Percentiles rank a stretch among this genome's conserved stretches.
Evolutionary conservation across 2,113 vertebrate genomes (phyloP).

Genomic region (Eretmochelys imbricata): DNA sequence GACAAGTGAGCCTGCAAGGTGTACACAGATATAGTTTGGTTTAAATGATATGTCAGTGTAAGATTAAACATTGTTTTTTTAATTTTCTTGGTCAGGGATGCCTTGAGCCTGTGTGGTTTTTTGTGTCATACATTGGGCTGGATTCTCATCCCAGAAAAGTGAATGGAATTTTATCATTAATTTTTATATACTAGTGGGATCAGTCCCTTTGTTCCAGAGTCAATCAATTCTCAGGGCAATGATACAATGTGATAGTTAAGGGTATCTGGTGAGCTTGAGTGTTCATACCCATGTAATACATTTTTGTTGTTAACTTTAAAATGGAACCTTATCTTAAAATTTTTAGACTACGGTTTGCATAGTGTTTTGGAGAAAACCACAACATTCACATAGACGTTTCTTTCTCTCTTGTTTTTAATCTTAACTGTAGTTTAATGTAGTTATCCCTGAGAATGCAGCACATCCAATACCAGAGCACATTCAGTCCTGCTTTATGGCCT

Average conservation of each 20-base stretch:
- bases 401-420: not conserved
- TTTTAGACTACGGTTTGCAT: not conserved
- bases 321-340: not conserved
- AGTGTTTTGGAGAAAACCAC: not conserved
- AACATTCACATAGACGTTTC: not conserved
- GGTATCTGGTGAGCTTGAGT: not conserved
- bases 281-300: not conserved
- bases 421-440: not conserved
- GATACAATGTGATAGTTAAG: not conserved
- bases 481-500: not conserved
- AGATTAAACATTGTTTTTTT: not conserved
- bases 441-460: not conserved
- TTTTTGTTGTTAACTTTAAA: not conserved
- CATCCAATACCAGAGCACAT: not conserved
- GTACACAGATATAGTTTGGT: not conserved
- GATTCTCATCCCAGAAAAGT: not conserved
- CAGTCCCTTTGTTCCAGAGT: not conserved
- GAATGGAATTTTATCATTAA: not conserved
- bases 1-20: not conserved
- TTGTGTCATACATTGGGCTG: accelerated
- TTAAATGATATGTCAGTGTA: not conserved
- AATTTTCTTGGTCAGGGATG: not conserved
- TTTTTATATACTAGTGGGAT: not conserved
- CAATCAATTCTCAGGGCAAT: not conserved
- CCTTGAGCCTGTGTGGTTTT: not conserved